A percentile compares a stretch with the other conserved stretches of the same genome.
Evolutionary conservation across 2,888 invertebrate species (phyloP).

Genomic region (Sinelater perroti): DNA sequence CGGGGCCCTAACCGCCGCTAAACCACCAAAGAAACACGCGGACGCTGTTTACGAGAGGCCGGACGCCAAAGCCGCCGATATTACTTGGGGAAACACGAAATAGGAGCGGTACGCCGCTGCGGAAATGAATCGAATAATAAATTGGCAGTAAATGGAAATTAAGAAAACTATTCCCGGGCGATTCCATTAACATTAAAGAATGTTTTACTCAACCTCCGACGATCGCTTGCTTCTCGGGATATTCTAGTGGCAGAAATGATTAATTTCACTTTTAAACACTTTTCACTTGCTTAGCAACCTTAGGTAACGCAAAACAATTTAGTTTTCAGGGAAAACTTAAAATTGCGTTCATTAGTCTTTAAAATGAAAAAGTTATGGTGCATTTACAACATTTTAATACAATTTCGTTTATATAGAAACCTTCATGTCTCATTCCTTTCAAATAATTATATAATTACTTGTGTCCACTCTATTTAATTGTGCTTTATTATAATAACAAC

Average conservation of each 20-base stretch:
- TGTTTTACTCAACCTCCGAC: conserved; percentile 15
- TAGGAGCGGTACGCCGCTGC: conserved; percentile 19
- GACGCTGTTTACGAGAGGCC: conserved; percentile 15
- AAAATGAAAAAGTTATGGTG: too few relatives aligned
- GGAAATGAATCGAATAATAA: conserved; percentile 32
- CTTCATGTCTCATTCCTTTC: too few relatives aligned
- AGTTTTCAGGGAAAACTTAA: too few relatives aligned
- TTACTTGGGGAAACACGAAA: conserved; percentile 21
- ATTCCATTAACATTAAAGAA: conserved; percentile 22
- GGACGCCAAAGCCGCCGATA: conserved; percentile 6
- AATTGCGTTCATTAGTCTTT: too few relatives aligned
- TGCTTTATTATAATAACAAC: too few relatives aligned
- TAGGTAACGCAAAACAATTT: too few relatives aligned
- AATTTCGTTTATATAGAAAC: too few relatives aligned
- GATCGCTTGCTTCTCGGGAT: conserved; percentile 20
- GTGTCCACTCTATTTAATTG: too few relatives aligned
- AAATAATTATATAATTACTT: too few relatives aligned
- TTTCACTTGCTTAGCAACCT: too few relatives aligned
- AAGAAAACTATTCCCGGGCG: conserved; percentile 23
- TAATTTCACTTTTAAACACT: too few relatives aligned
- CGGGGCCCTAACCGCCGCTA: conserved; percentile 27
- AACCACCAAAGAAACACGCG: conserved; percentile 6
- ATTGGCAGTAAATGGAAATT: conserved; percentile 30
- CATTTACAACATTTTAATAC: too few relatives aligned
- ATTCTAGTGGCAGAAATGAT: conserved; percentile 18